These are phyloP conservation scores for Tupaia tana DNA, from an alignment of 2,113 vertebrate genomes.

Conservation along the genomic window DNA sequence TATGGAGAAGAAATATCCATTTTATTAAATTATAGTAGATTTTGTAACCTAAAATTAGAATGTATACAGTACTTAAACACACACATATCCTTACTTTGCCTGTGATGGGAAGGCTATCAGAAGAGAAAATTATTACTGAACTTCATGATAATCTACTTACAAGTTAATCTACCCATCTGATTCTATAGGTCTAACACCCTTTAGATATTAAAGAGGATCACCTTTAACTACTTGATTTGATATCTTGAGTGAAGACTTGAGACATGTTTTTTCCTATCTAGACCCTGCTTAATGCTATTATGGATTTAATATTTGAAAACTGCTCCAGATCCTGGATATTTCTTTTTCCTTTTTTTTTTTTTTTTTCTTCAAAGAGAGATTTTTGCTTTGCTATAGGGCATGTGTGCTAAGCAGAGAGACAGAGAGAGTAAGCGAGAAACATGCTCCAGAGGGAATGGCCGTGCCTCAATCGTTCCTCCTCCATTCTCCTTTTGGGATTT, in stretches of 20 bases:
- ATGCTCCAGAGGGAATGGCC: too few relatives aligned
- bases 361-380: too few relatives aligned
- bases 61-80: background rate
- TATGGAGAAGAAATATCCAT: background rate
- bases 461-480: too few relatives aligned
- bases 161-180: background rate
- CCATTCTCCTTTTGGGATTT: too few relatives aligned
- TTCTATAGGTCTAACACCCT: background rate
- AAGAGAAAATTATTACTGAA: background rate
- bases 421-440: too few relatives aligned
- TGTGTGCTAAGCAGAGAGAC: too few relatives aligned
- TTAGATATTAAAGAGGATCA: background rate
- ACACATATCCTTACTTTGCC: background rate
- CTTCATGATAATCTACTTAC: background rate
- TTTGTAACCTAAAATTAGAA: background rate
- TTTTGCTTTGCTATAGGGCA: too few relatives aligned
- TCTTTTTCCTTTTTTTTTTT: too few relatives aligned
- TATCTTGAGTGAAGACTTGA: background rate
- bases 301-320: background rate
- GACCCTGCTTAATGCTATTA: background rate
- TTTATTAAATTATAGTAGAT: background rate
- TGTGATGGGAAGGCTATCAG: background rate
- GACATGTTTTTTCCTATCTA: background rate
- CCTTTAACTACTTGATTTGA: background rate
- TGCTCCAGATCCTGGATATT: background rate